phyloP scores from a whole-genome alignment of 2,113 vertebrate genomes.

The human (Homo sapiens) region GRCh38 chr3:171329001-171329500 shows the following conservation, averaged over 20 bases:
- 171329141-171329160: neutral
- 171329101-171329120: neutral
- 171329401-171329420: neutral
- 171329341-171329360: neutral
- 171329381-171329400: neutral
- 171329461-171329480: neutral
- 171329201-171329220: neutral
- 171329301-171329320: neutral
- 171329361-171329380: neutral
- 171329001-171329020: neutral
- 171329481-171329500: neutral
- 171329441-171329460: neutral
- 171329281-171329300: conserved; percentile 23
- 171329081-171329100: neutral
- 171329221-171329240: neutral
- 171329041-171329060: neutral
- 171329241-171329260: neutral
- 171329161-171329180: conserved; percentile 12
- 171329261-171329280: neutral
- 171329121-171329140: neutral
- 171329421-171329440: neutral
- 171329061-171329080: neutral
- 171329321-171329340: conserved; percentile 34
- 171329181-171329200: neutral
- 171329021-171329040: neutral